Evolutionary conservation across 1,140 invertebrate species (phyloP), one percentile per base, ranked within the genome.

Genomic region (Lepidurus arcticus): DNA sequence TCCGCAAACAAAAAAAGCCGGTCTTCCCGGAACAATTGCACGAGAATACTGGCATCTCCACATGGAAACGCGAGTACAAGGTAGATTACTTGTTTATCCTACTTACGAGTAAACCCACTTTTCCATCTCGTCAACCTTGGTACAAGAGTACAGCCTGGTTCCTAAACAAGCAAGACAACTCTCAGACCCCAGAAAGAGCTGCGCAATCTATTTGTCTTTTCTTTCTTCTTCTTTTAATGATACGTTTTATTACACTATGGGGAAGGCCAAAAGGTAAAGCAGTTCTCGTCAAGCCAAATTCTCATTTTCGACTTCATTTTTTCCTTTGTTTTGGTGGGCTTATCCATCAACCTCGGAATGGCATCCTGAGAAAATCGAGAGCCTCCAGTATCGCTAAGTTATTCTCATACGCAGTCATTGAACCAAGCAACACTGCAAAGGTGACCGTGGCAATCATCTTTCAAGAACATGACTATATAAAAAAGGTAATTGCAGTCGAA

Each of bases 401-500:
- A 47, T 47, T 65, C 53, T 7, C 21, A n/a, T n/a, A 21, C 3
- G 21, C 53, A 65, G 53, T 65, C 53, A 21, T 65, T 65, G 53
- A 65, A 65, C 53, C 53, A 21, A 7, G 3, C 53, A 65, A 21
- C 16, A 65, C 21, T 65, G 53, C 53, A 65, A 65, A 65, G 53
- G 53, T 65, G 53, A 65, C 53, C 53, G 13, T 65, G 53, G 13
- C 53, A 65, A 65, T 65, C 53, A 65, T 65, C 53, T 9, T 65
- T n/a, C 16, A 65, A 65, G 16, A 65, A 13, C 53, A 65, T 0
- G 4, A 65, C 16, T 11, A 11, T 21, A 21, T n/a, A 65, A 47
- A 47, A 65, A 65, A 65, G 53, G 13, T 16, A 34, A 34, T 34
- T 34, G 34, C 34, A 34, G 34, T 34, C 34, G 34, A 34, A 34